phyloP scores from a whole-genome alignment of 2,888 invertebrate species.

The Watsonalla binaria region DNA sequence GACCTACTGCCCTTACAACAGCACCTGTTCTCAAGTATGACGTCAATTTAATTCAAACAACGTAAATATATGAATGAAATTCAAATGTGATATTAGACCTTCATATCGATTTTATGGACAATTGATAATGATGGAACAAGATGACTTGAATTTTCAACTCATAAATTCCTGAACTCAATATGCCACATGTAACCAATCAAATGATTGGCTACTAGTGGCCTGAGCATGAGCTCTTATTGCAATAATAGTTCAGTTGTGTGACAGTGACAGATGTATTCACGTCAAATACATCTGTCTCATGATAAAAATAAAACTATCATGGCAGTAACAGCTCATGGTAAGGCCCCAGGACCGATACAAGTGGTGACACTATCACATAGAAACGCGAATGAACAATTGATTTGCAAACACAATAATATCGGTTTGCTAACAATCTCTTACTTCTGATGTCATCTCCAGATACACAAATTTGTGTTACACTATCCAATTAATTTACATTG shows the following conservation, averaged over 20 bases:
- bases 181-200: constrained; percentile 33
- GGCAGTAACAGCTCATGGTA: no score
- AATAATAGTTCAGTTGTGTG: no score
- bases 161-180: not conserved
- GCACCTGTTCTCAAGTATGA: no score
- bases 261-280: no score
- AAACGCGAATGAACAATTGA: constrained; percentile 51
- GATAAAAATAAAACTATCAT: no score
- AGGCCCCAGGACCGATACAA: constrained; percentile 37
- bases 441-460: constrained; percentile 51
- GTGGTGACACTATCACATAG: constrained; percentile 40
- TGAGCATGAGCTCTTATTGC: no score
- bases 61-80: no score
- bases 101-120: no score
- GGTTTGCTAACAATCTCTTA: constrained; percentile 39
- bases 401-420: constrained; percentile 46
- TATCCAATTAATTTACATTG: constrained; percentile 68
- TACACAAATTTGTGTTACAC: constrained; percentile 51
- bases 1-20: no score
- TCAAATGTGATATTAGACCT: not conserved
- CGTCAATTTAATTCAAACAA: no score
- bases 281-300: no score
- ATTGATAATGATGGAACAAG: no score
- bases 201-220: constrained; percentile 27
- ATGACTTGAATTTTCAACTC: not conserved